phyloP scores from a whole-genome alignment of 23 tunicate species.

The Trididemnum clinides region DNA sequence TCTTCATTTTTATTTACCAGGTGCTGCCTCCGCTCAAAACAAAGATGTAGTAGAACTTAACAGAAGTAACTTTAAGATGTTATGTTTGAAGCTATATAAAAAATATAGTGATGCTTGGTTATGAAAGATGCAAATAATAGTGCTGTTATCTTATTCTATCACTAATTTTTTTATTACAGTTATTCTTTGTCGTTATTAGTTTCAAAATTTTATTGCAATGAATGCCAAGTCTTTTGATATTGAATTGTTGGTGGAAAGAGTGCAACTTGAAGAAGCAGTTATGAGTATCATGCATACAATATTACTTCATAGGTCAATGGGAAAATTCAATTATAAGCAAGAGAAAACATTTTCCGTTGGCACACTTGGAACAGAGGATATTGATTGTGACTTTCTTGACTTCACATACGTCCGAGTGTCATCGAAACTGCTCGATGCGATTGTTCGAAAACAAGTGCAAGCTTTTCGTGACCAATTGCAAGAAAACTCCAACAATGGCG shows the following conservation, averaged over 20 bases:
- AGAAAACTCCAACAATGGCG: conserved; percentile 29
- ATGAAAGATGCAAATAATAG: no score
- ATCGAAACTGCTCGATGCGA: conserved; percentile 38
- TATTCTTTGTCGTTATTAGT: no score
- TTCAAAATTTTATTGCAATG: no score
- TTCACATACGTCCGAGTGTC: conserved; percentile 80
- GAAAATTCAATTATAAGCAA: conserved; percentile 70
- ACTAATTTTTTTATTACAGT: no score
- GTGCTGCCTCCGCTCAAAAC: no score
- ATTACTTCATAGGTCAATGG: conserved; percentile 71
- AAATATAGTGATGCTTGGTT: no score
- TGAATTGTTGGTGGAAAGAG: conserved; percentile 57
- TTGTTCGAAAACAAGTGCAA: conserved; percentile 47
- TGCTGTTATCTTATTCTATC: no score
- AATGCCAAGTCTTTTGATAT: conserved; percentile 76
- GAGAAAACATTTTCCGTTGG: conserved; percentile 75
- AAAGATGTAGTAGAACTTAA: no score
- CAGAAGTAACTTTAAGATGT: no score
- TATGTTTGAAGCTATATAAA: no score
- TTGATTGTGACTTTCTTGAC: conserved; percentile 78
- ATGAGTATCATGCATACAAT: conserved; percentile 66
- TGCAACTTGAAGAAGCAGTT: conserved; percentile 89
- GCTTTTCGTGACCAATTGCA: conserved; percentile 60
- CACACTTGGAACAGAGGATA: conserved; percentile 85
- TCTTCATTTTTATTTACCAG: no score